Evolutionary conservation across 2,113 vertebrate genomes (phyloP).

Genomic region (Hippopotamus amphibius): DNA sequence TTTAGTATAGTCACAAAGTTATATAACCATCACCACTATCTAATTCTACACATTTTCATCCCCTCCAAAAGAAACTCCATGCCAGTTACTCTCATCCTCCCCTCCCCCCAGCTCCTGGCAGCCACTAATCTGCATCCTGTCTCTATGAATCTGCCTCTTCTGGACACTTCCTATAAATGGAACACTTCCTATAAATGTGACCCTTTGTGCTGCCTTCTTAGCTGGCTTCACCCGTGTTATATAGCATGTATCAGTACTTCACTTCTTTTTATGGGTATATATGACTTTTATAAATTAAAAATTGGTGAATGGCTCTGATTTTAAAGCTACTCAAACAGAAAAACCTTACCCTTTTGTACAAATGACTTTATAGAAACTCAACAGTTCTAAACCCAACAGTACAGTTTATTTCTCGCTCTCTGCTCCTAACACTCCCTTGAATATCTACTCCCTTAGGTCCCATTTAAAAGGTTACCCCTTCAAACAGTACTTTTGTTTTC

Average conservation of each 20-base stretch:
- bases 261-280: not conserved
- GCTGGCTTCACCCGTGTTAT: not conserved
- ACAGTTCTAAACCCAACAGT: not conserved
- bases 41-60: slow-evolving; percentile 35
- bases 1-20: slow-evolving; percentile 34
- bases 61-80: not conserved
- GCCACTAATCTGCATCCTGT: not conserved
- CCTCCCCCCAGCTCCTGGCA: not conserved
- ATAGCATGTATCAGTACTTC: not conserved
- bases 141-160: not conserved
- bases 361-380: slow-evolving; percentile 38
- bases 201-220: not conserved
- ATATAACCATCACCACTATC: not conserved
- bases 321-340: not conserved
- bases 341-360: slow-evolving; percentile 9
- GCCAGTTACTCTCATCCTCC: not conserved
- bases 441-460: not conserved
- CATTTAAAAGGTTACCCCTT: not conserved
- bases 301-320: slow-evolving; percentile 37
- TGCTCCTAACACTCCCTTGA: not conserved
- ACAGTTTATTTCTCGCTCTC: not conserved
- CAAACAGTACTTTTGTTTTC: slow-evolving; percentile 5
- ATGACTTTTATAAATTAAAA: slow-evolving; percentile 29
- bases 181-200: not conserved
- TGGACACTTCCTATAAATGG: slow-evolving; percentile 5